Base-by-base conservation (phyloP, 2,113 vertebrate genomes). In the Nothoprocta pentlandii region DNA sequence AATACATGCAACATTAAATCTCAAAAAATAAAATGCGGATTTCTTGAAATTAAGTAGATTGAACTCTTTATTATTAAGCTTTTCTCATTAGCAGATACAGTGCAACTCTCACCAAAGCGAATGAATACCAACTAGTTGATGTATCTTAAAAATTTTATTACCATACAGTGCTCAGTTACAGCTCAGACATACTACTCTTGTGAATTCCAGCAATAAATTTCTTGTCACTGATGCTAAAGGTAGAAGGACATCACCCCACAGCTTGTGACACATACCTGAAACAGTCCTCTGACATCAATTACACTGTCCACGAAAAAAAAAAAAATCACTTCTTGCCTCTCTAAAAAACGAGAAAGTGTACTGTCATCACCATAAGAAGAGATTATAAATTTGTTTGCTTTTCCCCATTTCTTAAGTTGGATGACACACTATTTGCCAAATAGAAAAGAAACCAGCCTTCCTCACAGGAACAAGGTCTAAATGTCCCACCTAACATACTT, bases 21-120 rank as follows among this genome's bases (percentile, higher is more conserved):
- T 1, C 36, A 64, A 76, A 70, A 49, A 46, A 49, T 11, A 49
- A 49, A 66, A 2, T 30, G 10, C 16, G 83, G 12, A 3, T 12
- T 75, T 56, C 23, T 39, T 39, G 30, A 81, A 78, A 84, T 6
- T 56, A 21, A 42, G 42, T 25, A 81, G 74, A 84, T 6, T 53
- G 64, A 19, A 26, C 16, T 74, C 15, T 58, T 5, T 64, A 73
- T 56, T 79, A 73, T 26, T 80, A 85, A 76, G 8, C 2, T 82
- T 69, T 15, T 53, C 25, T 66, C 42, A 91, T 53, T 13, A 62
- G 32, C 30, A 82, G 14, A 53, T 36, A 34, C 1, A 77, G 54
- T 16, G 87, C 66, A 80, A 69, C n/a, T 80, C 62, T 80, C 54
- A 77, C 23, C n/a, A 51, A 41, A 64, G 39, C 80, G 90, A 92